Conservation (phyloP, 2,797 vertebrate genomes). For the Eospalax fontanierii region DNA sequence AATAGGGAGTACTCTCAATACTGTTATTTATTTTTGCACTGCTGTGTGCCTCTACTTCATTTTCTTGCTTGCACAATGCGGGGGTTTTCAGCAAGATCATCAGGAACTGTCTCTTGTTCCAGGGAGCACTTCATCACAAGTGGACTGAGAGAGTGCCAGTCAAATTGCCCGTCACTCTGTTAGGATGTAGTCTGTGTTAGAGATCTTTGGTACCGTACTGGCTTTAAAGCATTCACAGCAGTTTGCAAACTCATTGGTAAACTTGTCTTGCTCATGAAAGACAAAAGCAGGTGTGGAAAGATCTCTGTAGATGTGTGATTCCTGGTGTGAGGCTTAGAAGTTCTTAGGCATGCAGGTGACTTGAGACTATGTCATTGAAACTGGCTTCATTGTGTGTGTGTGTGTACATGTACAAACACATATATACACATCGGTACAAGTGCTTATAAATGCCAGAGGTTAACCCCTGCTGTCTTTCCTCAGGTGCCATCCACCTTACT, state of each 20-base stretch:
- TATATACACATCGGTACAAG: no score
- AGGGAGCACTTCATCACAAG: neutral
- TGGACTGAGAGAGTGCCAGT: neutral
- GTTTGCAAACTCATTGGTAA: neutral
- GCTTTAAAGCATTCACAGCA: neutral
- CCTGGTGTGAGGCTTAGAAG: neutral
- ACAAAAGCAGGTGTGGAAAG: neutral
- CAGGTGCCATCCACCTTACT: no score
- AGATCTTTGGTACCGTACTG: neutral
- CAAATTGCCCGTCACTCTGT: neutral
- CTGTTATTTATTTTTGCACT: constrained; percentile 26
- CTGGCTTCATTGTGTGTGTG: no score
- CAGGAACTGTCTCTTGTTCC: neutral
- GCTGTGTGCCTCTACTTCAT: constrained; percentile 18
- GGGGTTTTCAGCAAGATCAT: neutral
- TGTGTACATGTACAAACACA: no score
- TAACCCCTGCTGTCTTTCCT: no score
- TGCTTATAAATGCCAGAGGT: no score
- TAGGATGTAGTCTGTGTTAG: neutral
- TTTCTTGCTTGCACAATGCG: neutral
- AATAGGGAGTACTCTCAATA: constrained; percentile 56
- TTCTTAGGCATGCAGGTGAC: neutral
- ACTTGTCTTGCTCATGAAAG: neutral
- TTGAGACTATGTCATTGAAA: no score
- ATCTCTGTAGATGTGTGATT: neutral